Base-by-base conservation (phyloP, 1,140 invertebrate species). In the Megathymus violae region DNA sequence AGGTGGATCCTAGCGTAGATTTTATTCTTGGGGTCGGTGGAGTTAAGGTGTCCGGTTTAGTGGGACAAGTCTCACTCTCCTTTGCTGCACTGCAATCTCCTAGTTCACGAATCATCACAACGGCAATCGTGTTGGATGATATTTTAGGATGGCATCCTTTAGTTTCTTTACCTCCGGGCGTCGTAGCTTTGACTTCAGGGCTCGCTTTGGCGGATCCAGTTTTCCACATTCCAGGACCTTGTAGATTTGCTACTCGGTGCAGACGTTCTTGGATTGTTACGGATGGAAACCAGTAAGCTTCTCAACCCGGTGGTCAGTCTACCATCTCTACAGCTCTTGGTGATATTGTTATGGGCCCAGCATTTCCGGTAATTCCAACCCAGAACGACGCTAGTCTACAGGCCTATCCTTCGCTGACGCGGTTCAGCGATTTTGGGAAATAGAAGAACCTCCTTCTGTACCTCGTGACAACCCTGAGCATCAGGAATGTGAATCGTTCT, bases 341-440 rank as follows among this genome's bases (percentile, higher is more conserved):
- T 17, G 38, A 50, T 11, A 25, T 51, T 3, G 27, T 43, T 15
- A 54, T 52, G 10, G 48, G 48, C 19, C 48, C 48, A 19, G 48
- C 19, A 1, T 40, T 36, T 11, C 34, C 34, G 38, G 34, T 22
- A 22, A 19, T 3, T 19, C 9, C 10, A 10, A 16, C 48, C 3
- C 14, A 19, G 10, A 17, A 11, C 5, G 16, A 59, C 17, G 17
- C 9, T 9, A 19, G 9, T 5, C 4, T 47, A 4, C 41, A 59
- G 27, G 43, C 47, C 56, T 59, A 11, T 59, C 64, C 14, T 48
- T 61, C 16, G 60, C 63, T 31, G 40, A 60, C n/a, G 15, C 16
- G 3, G 17, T 63, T 10, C 38, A 44, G 43, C 63, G 62, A 64
- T 80, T 84, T 67, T 82, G 73, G 69, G 70, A 82, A 65, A 16